Conservation (phyloP, 2,113 vertebrate genomes). For the Varanus salvator region DNA sequence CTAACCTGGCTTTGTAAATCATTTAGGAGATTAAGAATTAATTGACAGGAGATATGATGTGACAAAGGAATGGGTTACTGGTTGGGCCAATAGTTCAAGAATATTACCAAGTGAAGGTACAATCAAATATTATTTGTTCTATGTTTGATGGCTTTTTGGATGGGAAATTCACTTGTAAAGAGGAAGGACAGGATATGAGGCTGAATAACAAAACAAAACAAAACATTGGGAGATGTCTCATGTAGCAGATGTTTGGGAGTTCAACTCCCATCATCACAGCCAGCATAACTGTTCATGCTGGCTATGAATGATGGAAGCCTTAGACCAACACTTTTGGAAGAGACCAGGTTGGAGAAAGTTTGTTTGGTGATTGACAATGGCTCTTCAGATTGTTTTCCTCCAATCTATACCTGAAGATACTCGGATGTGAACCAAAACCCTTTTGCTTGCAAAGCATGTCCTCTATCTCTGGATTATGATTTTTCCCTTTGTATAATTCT, state of each 20-base stretch:
- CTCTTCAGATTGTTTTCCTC: neutral
- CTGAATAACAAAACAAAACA: neutral
- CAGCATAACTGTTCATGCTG: too few species aligned
- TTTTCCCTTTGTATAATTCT: neutral
- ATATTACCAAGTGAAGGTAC: slow-evolving; percentile 10
- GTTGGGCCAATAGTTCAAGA: slow-evolving; percentile 12
- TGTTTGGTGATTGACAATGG: too few species aligned
- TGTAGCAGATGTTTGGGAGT: too few species aligned
- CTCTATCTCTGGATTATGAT: neutral
- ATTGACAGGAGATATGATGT: slow-evolving; percentile 10
- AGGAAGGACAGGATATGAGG: neutral
- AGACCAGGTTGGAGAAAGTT: too few species aligned
- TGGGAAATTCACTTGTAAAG: neutral
- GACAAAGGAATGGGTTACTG: slow-evolving; percentile 34
- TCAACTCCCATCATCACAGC: too few species aligned
- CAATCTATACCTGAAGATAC: neutral
- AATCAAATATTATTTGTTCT: neutral
- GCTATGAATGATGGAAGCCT: too few species aligned
- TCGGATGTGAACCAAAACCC: neutral
- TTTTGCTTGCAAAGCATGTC: neutral
- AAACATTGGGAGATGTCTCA: neutral
- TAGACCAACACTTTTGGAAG: too few species aligned
- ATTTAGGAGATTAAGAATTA: slow-evolving; percentile 51
- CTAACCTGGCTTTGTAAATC: slow-evolving; percentile 49
- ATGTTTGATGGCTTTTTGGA: slow-evolving; percentile 25